Percentiles rank a stretch among this genome's conserved stretches.
Evolutionary conservation across 2,113 vertebrate genomes (phyloP).

Genomic region (Atlantisia rogersi): DNA sequence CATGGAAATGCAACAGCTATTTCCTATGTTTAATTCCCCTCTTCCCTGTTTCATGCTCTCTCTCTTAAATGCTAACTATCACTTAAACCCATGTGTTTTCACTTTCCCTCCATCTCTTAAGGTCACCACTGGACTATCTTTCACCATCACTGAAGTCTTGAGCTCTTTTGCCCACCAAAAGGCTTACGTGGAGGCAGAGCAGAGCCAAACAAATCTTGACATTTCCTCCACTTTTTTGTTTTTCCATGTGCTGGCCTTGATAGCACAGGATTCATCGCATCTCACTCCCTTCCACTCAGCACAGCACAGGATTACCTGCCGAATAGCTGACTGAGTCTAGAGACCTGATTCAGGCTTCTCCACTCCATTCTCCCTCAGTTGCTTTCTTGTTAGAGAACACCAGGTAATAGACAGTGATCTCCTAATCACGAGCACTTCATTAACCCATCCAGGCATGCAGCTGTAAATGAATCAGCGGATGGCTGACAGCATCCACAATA

Average conservation of each 20-base stretch:
- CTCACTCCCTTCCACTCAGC: background rate
- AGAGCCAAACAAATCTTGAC: background rate
- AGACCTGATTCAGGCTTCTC: background rate
- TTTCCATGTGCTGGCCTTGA: background rate
- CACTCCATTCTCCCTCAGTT: background rate
- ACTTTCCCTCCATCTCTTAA: background rate
- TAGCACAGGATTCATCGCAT: background rate
- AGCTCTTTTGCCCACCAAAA: background rate
- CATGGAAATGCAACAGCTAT: background rate
- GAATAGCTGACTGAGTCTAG: fast-evolving
- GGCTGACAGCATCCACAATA: background rate
- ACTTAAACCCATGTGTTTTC: conserved; percentile 8
- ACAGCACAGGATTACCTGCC: background rate
- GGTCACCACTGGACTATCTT: background rate
- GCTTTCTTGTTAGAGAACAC: background rate
- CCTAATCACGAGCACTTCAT: background rate
- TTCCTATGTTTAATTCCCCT: background rate
- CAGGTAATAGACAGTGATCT: background rate
- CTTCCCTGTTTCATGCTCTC: background rate
- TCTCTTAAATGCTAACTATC: conserved; percentile 19
- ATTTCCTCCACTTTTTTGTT: background rate
- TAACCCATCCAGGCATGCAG: background rate
- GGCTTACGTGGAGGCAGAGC: background rate
- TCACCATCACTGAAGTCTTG: background rate
- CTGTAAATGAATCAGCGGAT: background rate